Evolutionary conservation across 1,140 invertebrate species (phyloP), one percentile per base, ranked within the genome.

Genomic region (Ruditapes philippinarum): DNA sequence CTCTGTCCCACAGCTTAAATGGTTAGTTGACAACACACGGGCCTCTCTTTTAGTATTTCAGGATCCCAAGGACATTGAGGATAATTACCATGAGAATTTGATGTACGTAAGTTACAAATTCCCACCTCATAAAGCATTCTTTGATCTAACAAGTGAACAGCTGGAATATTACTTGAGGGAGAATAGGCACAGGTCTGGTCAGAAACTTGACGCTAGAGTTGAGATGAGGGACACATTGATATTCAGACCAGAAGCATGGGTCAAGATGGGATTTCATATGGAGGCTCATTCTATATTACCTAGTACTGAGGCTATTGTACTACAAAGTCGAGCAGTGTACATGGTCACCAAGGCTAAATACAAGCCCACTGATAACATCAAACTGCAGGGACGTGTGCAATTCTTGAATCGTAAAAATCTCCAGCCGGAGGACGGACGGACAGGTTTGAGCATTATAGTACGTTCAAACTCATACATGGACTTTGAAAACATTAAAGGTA

Each of bases 1-100:
- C 88, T 97, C 97, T 54, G 92, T 94, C 9, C 89, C 94, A 9
- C 93, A 94, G 88, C 68, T 96, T 36, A 95, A 95, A 90, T 95
- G 96, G 96, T 88, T 96, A 40, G 93, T 89, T 62, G 94, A 95
- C 86, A 93, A 93, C 45, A 91, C 91, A 5, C 73, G 91, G 9
- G 89, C 92, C 25, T 88, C 88, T 4, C 42, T 95, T 12, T 86
- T 93, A 38, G 91, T 95, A 0, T 91, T 88, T 85, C 91, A 94
- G 60, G 85, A 84, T 36, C 89, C 88, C 40, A 90, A 89, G 19
- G 93, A 94, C 42, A 31, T 86, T 17, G 81, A 83, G 38, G 60
- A 65, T 9, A 84, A 88, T 38, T 62, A 93, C 38, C 73, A 65
- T 7, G 91, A 94, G 62, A 91, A 94, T 57, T 45, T 95, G 49